Conservation (phyloP, 2,888 invertebrate species). For the Meliscaeva auricollis region DNA sequence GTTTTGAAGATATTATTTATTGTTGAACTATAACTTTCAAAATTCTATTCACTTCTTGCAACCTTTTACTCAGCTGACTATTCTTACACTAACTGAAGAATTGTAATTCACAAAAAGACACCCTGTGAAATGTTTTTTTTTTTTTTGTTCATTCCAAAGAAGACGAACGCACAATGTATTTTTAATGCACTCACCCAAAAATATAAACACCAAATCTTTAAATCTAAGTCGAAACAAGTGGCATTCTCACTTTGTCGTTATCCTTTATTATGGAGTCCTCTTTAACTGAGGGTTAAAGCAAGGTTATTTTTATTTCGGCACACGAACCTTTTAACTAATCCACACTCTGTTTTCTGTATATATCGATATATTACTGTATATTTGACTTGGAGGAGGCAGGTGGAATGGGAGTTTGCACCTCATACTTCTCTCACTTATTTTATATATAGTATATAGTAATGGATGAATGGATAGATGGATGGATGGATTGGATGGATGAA, state of each 20-base stretch:
- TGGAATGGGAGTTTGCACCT: constrained; percentile 27
- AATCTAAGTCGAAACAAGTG: constrained; percentile 72
- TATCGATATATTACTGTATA: constrained; percentile 40
- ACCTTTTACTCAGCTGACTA: background rate
- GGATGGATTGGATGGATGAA: constrained; percentile 29
- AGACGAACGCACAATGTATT: constrained; percentile 57
- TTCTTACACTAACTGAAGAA: background rate
- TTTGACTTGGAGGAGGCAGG: constrained; percentile 1
- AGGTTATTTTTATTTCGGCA: constrained; percentile 62
- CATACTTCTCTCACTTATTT: background rate
- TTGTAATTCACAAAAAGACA: background rate
- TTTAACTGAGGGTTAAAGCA: background rate
- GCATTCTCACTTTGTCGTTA: constrained; percentile 71
- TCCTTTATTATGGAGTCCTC: constrained; percentile 27
- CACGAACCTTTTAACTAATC: constrained; percentile 75
- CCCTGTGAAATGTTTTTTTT: background rate
- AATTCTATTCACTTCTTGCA: background rate
- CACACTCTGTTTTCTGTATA: constrained; percentile 52
- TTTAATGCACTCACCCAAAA: constrained; percentile 72
- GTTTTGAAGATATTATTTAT: no score
- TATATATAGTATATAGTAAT: constrained; percentile 38
- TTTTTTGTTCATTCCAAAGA: constrained; percentile 2
- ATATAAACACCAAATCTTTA: constrained; percentile 74
- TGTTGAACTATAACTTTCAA: no score
- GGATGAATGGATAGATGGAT: constrained; percentile 71